phyloP scores from a whole-genome alignment of 2,797 vertebrate species.

The Sebastes miniatus region DNA sequence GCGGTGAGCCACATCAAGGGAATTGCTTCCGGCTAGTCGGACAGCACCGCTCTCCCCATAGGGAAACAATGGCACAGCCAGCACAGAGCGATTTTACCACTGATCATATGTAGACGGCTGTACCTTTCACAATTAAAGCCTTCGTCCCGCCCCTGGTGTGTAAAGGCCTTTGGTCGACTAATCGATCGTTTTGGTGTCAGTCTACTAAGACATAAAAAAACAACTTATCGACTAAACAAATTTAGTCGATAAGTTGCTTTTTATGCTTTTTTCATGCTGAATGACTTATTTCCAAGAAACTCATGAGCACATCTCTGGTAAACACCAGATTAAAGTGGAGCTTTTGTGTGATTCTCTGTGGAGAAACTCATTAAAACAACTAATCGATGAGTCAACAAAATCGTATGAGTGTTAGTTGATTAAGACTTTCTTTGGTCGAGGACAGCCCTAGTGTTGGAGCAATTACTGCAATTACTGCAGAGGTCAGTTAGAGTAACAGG shows the following conservation, averaged over 20 bases:
- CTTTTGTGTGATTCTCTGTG: neutral
- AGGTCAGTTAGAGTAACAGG: constrained; percentile 1
- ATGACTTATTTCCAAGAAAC: neutral
- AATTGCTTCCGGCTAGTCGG: accelerated
- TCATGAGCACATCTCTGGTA: neutral
- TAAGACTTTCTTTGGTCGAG: no score
- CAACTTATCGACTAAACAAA: no score
- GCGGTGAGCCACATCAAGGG: no score
- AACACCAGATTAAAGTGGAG: neutral
- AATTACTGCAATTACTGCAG: constrained; percentile 10
- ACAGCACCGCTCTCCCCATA: no score
- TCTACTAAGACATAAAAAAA: no score
- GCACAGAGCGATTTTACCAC: no score
- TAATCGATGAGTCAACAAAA: neutral
- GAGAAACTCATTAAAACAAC: neutral
- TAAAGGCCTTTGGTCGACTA: neutral
- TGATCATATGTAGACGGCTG: no score
- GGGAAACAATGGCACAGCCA: no score
- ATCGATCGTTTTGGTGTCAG: neutral
- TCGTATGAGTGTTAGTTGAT: neutral
- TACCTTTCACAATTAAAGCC: neutral
- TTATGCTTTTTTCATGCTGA: no score
- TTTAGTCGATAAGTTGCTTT: no score
- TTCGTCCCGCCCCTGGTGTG: neutral
- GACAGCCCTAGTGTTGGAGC: neutral